These are phyloP conservation scores for Phylloscopus trochilus DNA, from an alignment of 2,113 vertebrate species.

Conservation along the genomic window DNA sequence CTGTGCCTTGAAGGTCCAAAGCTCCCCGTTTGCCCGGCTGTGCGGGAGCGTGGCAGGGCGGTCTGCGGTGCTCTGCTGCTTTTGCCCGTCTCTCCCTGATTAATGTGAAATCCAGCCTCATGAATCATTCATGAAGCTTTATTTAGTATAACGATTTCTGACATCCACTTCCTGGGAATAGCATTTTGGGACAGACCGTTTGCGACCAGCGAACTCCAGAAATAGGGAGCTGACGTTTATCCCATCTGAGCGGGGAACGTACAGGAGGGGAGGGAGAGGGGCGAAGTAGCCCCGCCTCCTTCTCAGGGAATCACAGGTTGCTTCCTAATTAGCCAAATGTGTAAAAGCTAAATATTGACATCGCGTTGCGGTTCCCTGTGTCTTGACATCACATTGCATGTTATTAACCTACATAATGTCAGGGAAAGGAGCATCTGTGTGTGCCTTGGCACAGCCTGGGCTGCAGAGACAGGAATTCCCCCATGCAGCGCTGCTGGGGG, in stretches of 20 bases:
- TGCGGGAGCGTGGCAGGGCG: neutral
- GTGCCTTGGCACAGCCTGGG: constrained; percentile 26
- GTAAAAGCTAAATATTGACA: constrained; percentile 57
- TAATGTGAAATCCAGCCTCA: constrained; percentile 16
- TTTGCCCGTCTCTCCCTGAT: constrained; percentile 6
- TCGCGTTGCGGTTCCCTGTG: neutral
- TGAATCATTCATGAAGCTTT: constrained; percentile 52
- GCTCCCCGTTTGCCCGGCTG: neutral
- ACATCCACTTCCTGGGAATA: constrained; percentile 49
- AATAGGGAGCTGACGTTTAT: constrained; percentile 39
- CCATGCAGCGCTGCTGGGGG: neutral
- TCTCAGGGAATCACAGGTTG: neutral
- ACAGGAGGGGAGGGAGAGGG: neutral
- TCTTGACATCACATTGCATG: constrained; percentile 46
- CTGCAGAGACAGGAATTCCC: constrained; percentile 35
- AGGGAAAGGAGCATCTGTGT: constrained; percentile 52
- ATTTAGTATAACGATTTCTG: constrained; percentile 65
- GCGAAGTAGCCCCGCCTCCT: neutral
- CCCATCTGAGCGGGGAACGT: neutral
- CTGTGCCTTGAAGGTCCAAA: neutral
- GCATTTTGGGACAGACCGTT: constrained; percentile 41
- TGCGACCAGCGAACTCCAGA: constrained; percentile 19
- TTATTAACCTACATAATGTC: constrained; percentile 58
- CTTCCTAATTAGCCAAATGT: constrained; percentile 55
- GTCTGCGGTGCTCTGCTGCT: neutral